These are phyloP conservation scores for Trichosurus vulpecula DNA, from an alignment of 2,797 vertebrate genomes.

Conservation along the genomic window DNA sequence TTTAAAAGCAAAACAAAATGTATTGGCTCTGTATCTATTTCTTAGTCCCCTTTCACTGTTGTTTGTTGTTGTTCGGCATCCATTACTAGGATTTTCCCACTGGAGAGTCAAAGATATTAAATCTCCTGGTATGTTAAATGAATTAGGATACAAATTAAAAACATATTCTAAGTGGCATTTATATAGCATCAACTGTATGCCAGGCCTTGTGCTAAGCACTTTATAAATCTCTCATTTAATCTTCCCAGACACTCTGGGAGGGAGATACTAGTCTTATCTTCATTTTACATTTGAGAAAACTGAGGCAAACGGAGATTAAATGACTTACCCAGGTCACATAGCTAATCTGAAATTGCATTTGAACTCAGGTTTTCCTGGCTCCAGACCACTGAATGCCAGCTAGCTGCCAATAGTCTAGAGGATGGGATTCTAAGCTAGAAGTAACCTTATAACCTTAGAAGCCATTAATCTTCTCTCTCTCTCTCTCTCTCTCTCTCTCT, in stretches of 20 bases:
- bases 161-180: not conserved
- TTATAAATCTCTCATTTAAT: not conserved
- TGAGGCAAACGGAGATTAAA: not conserved
- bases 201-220: not conserved
- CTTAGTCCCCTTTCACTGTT: not conserved
- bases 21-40: not conserved
- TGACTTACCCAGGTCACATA: not conserved
- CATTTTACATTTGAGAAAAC: not conserved
- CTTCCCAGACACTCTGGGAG: not conserved
- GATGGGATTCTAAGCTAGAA: not conserved
- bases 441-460: not conserved
- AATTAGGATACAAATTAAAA: not conserved
- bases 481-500: no score
- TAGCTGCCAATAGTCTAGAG: not conserved
- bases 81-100: not conserved
- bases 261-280: not conserved
- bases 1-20: constrained; percentile 42
- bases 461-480: no score
- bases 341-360: not conserved
- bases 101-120: not conserved
- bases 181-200: not conserved
- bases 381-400: not conserved
- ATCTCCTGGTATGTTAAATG: constrained; percentile 6
- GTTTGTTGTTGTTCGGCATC: not conserved
- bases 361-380: not conserved